Evolutionary conservation across 2,888 invertebrate genomes (phyloP), one percentile per base, ranked within the genome.

Genomic region (Polietes domitor): DNA sequence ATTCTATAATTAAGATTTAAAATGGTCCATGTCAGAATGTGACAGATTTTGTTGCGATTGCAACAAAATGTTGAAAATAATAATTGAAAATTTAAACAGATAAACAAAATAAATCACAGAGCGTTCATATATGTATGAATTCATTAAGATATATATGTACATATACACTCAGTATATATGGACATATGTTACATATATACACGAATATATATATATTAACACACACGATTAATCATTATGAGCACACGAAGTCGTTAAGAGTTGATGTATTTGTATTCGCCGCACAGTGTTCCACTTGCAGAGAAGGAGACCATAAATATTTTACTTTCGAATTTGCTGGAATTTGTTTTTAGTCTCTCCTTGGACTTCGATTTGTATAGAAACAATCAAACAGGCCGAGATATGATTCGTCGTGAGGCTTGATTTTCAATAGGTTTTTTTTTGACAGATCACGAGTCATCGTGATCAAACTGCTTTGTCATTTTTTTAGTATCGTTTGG

Each of bases 1-100:
- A 21, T 21, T 37, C 12, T 19, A 65, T 41, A 41, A 17, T 37
- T 65, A 65, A 37, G 12, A 65, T 65, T 37, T 12, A 21, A 68
- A 41, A 41, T 68, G 68, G 68, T 68, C 68, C 41, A 43, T 68
- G 43, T 58, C 58, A 24, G 26, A 58, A 58, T 26, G 15, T 58
- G 58, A 58, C 58, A 58, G 53, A 10, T 50, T 50, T 12, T 50
- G 50, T 50, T 50, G 5, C 50, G 7, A 50, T 50, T 50, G 50
- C 17, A 6, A 21, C 53, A 53, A 50, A 50, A 24, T 21, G 3
- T 21, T 21, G 24, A 24, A 61, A 28, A 28, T 19, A 63, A 63
- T 32, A 63, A 63, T 58, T 58, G 58, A 32, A 32, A 63, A 32
- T 32, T 2, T 17, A 32, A 32, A 32, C 63, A 63, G 19, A n/a